Base-by-base conservation (phyloP, 2,113 vertebrate species). In the Gambusia holbrooki region DNA sequence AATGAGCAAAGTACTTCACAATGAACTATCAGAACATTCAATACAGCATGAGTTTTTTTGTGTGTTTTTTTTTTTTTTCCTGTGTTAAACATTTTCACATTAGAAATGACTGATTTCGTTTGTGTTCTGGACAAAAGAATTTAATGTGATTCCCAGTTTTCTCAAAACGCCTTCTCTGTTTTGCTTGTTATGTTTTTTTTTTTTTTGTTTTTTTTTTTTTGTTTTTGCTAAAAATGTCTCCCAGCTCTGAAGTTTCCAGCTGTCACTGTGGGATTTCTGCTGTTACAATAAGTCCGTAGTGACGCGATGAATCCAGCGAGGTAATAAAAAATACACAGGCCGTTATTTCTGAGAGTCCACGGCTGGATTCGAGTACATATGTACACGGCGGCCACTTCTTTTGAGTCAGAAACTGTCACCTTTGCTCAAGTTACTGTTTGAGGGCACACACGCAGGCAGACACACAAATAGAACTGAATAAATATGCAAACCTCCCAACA, bases 1-100 rank as follows among this genome's bases (percentile, higher is more conserved):
- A 83, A 93, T 92, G 91, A 91, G 82, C 77, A 92, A 93, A 90
- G 87, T 81, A 95, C 91, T 90, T 93, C 93, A 95, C 94, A 85
- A 92, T 92, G 88, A 93, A 94, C 92, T 90, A 87, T 90, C 90
- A 86, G 75, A 92, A 94, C 91, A 93, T 92, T 92, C 91, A 93
- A 84, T 89, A 92, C 85, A 93, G 91, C 88, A 87, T 76, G 81
- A 19, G 1, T 58, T 58, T 80, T 85, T 85, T 86, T 83, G 86
- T 10, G 35, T 54, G 5, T 25, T 25, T 6, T 79, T 82, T 84
- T 37, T 71, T 87, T 86, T 85, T 86, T 85, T 88, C 83, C 86
- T 0, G 35, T 37, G 35, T 37, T 37, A 91, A 84, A 93, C 88
- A 71, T 90, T 84, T 90, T 92, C 90, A 95, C 93, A 91, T 92